Evolutionary conservation across 2,113 vertebrate genomes (phyloP), one percentile per base, ranked within the genome.

Genomic region (Otolemur garnettii): DNA sequence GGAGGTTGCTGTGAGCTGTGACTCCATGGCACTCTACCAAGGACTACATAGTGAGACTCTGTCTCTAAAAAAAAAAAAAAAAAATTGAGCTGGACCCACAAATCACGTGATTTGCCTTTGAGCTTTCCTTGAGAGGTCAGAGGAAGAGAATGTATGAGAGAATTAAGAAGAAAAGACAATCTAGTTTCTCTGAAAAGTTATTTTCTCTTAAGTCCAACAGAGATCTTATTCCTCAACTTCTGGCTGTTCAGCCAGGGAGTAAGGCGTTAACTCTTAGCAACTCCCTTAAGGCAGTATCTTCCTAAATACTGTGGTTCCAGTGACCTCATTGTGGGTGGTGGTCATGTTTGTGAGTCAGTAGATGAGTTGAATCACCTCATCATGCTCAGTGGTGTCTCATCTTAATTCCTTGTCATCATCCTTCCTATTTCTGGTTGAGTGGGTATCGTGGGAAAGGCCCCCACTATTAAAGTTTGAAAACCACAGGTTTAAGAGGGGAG

Each of bases 391-490:
- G 95, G 64, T 92, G 93, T 89, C 62, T 97, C 96, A 83, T 97
- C 88, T 87, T 11, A 96, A 87, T 90, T 93, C 24, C 55, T 82
- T 87, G 96, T 95, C 94, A 83, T 96, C 91, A 42, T 55, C 45
- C 22, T 86, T 72, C 77, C 78, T 87, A 87, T 94, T 96, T 91
- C 93, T 96, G 69, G 35, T 91, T 91, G 91, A 96, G 96, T 96
- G 96, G 94, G 97, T 3, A 95, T 96, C 24, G 2, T 93, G 95
- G 89, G 91, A 97, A 96, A 96, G 86, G 96, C 90, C 78, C 72
- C 0, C 14, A 88, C 88, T 93, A 42, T 86, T 97, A 92, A 97
- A 95, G 93, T 96, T 92, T 83, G 64, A 92, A 87, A 97, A 96
- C 96, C 88, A 93, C 93, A 94, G n/a, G 64, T 59, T 85, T 91